Evolutionary conservation across 2,888 invertebrate genomes (phyloP), one percentile per base, ranked within the genome.

Genomic region (Lysandra coridon): DNA sequence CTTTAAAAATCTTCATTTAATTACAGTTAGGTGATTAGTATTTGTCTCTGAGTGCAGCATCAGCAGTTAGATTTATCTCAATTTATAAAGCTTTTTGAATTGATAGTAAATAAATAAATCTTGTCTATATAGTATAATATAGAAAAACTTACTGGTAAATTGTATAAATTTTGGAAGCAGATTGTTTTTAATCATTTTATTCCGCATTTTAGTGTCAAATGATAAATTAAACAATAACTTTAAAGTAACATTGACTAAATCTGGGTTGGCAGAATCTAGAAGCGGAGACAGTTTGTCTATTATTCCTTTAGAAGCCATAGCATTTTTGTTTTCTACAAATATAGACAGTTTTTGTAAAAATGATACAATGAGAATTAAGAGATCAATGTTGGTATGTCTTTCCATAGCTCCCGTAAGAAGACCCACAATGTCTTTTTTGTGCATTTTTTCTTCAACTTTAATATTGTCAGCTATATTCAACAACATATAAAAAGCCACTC

Each of bases 361-460:
- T 40, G 98, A 98, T 33, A 98, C 96, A 78, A 98, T 98, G 80
- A 99, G 95, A 86, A 98, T 97, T 73, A 99, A 95, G 49, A 99
- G 95, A 90, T 99, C 99, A 82, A 97, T 96, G 89, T 98, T 98
- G 23, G 95, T 92, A 84, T 98, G 97, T 82, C 99, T 95, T 85
- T 99, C 98, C 88, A 99, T 95, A 12, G 98, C 97, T 86, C 97
- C 98, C 76, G 98, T 96, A 64, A 99, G 95, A 92, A 99, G 96
- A 64, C 97, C 97, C 4, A 98, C 97, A 83, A 99, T 96, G 86
- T 98, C 98, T 90, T 99, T 98, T 86, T 98, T 98, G 49, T 98
- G 96, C 98, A 99, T 99, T 95, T 99, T 99, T 91, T 98, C 97
- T 91, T 99, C 99, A 3, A 99, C 97, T 89, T 97, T 97, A 10